These are phyloP conservation scores for Sitodiplosis mosellana DNA, from an alignment of 1,140 invertebrate genomes.

Conservation along the genomic window DNA sequence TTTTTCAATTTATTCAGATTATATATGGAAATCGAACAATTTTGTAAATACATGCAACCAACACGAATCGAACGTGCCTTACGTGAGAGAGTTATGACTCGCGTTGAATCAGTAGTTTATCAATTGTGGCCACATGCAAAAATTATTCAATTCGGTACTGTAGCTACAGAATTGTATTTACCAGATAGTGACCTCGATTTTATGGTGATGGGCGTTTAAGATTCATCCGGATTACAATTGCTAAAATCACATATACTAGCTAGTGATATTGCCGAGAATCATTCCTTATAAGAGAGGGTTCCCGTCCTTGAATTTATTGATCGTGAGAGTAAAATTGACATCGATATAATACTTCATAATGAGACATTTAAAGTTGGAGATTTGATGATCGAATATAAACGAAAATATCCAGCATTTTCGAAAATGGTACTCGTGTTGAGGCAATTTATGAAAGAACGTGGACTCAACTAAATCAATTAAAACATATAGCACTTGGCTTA, in stretches of 20 bases:
- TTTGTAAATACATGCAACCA: conserved; percentile 85
- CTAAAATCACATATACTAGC: conserved; percentile 76
- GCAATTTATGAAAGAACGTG: conserved; percentile 89
- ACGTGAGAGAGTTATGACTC: conserved; percentile 64
- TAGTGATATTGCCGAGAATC: conserved; percentile 69
- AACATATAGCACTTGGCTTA: too few species aligned
- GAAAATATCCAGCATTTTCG: conserved; percentile 64
- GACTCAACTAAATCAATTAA: conserved; percentile 98
- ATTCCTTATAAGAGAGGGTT: conserved; percentile 86
- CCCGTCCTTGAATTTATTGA: conserved; percentile 96
- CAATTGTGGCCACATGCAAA: conserved; percentile 77
- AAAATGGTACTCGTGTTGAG: conserved; percentile 94
- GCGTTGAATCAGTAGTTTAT: conserved; percentile 71
- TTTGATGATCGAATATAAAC: conserved; percentile 73
- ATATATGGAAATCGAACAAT: conserved; percentile 94
- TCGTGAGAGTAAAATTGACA: conserved; percentile 75
- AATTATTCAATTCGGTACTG: conserved; percentile 91
- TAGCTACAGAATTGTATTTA: conserved; percentile 84
- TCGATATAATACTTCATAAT: conserved; percentile 98
- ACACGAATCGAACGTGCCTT: conserved; percentile 75
- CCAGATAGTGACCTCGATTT: conserved; percentile 97
- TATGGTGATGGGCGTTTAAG: conserved; percentile 94
- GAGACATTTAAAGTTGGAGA: conserved; percentile 86
- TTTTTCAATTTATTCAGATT: conserved; percentile 55
- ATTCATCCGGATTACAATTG: conserved; percentile 72